Conservation (phyloP, 2,797 vertebrate species). For the Fratercula arctica region DNA sequence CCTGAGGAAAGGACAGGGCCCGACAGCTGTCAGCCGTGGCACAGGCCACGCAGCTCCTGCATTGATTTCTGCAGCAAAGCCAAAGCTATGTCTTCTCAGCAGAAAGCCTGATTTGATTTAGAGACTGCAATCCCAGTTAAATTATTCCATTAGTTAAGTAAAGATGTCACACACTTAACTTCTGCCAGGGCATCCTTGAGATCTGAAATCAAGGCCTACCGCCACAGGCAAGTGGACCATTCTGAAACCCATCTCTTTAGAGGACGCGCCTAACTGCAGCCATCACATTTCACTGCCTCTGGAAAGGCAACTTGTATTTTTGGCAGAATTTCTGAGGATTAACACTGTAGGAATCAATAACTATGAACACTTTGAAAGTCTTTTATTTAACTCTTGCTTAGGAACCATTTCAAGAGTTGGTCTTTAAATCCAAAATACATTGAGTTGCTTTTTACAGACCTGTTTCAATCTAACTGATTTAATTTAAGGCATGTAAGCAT, state of each 20-base stretch:
- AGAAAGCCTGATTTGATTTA: not conserved
- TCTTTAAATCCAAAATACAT: not conserved
- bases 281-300: not conserved
- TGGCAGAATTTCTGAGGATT: not conserved
- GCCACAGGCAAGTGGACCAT: not conserved
- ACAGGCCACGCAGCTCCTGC: not conserved
- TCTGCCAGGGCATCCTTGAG: not conserved
- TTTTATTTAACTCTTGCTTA: not conserved
- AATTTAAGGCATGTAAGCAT: not conserved
- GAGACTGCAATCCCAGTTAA: not conserved
- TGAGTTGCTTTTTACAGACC: not conserved
- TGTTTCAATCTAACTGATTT: not conserved
- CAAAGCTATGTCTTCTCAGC: not conserved
- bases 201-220: not conserved
- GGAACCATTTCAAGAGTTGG: not conserved
- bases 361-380: not conserved
- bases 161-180: not conserved
- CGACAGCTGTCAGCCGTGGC: not conserved
- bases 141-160: not conserved
- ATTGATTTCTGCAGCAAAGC: not conserved
- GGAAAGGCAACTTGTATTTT: not conserved
- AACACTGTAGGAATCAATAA: not conserved
- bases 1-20: not conserved
- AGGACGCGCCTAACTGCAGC: accelerated
- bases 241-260: not conserved